A percentile compares a stretch with the other conserved stretches of the same genome.
Evolutionary conservation across 2,888 invertebrate species (phyloP).

Genomic region (Thymelicus sylvestris): DNA sequence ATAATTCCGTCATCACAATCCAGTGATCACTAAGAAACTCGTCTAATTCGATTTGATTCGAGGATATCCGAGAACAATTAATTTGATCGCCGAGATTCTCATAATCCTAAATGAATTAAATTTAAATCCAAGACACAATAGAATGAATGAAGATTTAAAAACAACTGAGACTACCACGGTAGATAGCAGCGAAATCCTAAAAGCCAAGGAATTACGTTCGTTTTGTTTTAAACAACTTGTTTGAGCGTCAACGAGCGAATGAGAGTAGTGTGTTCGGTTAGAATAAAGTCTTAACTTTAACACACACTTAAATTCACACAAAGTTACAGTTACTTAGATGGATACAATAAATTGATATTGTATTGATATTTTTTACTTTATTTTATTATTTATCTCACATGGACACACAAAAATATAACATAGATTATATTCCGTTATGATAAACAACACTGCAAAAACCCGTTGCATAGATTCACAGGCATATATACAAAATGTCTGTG

Average conservation of each 20-base stretch:
- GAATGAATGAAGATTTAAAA: slow-evolving; percentile 41
- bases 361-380: too few relatives aligned
- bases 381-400: too few relatives aligned
- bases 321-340: too few relatives aligned
- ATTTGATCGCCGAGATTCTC: slow-evolving; percentile 27
- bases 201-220: slow-evolving; percentile 39
- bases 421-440: too few relatives aligned
- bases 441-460: too few relatives aligned
- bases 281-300: too few relatives aligned
- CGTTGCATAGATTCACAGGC: too few relatives aligned
- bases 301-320: too few relatives aligned
- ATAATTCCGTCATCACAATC: not conserved
- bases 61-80: slow-evolving; percentile 22
- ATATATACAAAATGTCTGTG: too few relatives aligned
- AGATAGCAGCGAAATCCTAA: slow-evolving; percentile 44
- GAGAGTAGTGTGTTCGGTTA: not conserved
- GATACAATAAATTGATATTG: too few relatives aligned
- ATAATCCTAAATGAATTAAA: slow-evolving; percentile 30
- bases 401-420: too few relatives aligned
- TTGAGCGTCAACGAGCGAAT: slow-evolving; percentile 5
- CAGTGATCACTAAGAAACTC: not conserved
- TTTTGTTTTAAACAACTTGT: slow-evolving; percentile 6
- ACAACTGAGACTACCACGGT: slow-evolving; percentile 41
- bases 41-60: not conserved
- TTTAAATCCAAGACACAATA: slow-evolving; percentile 30